Evolutionary conservation across 2,797 vertebrate species (phyloP).

Genomic region (Sebastes steindachneri): DNA sequence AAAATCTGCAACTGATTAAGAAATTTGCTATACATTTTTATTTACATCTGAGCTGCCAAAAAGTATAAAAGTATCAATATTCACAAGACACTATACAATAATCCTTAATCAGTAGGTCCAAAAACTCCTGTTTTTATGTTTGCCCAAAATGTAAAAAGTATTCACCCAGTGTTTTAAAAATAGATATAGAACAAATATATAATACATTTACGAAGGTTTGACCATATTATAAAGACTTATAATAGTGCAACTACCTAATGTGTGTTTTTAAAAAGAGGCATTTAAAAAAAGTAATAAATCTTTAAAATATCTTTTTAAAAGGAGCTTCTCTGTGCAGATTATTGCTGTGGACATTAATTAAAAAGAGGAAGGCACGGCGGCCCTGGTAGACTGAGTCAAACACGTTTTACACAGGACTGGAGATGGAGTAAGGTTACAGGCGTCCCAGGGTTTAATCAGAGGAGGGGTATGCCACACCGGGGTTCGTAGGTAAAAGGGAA

Average conservation of each 20-base stretch:
- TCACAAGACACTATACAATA: constrained; percentile 91
- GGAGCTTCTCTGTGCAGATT: constrained; percentile 83
- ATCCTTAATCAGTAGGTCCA: constrained; percentile 87
- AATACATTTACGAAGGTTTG: constrained; percentile 75
- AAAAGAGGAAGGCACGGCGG: constrained; percentile 89
- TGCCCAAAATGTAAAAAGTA: constrained; percentile 83
- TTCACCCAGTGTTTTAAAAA: constrained; percentile 89
- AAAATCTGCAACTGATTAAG: constrained; percentile 86
- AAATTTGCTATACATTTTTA: constrained; percentile 93
- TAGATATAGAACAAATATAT: constrained; percentile 79
- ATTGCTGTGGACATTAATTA: constrained; percentile 76
- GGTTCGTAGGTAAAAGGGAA: constrained; percentile 67
- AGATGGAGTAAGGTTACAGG: constrained; percentile 79
- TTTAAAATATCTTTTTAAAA: constrained; percentile 79
- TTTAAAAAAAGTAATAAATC: constrained; percentile 79
- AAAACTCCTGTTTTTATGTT: constrained; percentile 83
- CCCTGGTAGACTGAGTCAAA: constrained; percentile 75
- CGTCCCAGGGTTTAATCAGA: constrained; percentile 76
- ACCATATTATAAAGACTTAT: constrained; percentile 78
- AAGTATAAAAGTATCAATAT: constrained; percentile 89
- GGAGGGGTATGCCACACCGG: constrained; percentile 83
- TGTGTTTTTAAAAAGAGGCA: constrained; percentile 62
- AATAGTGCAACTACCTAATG: constrained; percentile 89
- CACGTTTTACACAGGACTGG: constrained; percentile 54
- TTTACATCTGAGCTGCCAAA: constrained; percentile 99